These are phyloP conservation scores for Oceanodroma tethys DNA, from an alignment of 2,113 vertebrate genomes.

Conservation along the genomic window DNA sequence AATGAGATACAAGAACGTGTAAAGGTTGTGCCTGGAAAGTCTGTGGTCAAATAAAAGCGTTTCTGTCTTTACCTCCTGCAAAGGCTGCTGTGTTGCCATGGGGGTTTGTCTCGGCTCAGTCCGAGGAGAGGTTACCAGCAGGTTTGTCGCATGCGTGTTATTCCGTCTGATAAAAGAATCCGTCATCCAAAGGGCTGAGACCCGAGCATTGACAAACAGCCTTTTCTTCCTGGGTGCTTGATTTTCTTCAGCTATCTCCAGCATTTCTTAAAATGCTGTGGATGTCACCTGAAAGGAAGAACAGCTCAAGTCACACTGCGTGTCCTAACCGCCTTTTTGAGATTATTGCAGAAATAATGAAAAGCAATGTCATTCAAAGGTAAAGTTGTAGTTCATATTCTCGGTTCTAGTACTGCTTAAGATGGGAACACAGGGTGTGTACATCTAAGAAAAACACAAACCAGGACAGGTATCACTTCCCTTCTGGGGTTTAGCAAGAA, in stretches of 20 bases:
- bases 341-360: background rate
- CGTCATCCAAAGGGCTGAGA: background rate
- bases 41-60: background rate
- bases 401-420: background rate
- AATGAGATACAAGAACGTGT: background rate
- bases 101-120: background rate
- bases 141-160: accelerated
- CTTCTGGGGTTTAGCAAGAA: background rate
- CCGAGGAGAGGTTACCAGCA: background rate
- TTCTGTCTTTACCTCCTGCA: background rate
- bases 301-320: background rate
- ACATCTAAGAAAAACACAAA: background rate
- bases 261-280: background rate
- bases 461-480: background rate
- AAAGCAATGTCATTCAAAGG: background rate
- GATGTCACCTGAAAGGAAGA: background rate
- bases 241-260: background rate
- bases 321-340: background rate
- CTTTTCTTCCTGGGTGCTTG: background rate
- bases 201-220: accelerated
- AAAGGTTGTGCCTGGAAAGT: background rate
- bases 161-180: background rate
- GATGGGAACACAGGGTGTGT: background rate
- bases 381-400: background rate
- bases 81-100: background rate